phyloP scores from a whole-genome alignment of 2,888 invertebrate species.

The Brachylomia viminalis region DNA sequence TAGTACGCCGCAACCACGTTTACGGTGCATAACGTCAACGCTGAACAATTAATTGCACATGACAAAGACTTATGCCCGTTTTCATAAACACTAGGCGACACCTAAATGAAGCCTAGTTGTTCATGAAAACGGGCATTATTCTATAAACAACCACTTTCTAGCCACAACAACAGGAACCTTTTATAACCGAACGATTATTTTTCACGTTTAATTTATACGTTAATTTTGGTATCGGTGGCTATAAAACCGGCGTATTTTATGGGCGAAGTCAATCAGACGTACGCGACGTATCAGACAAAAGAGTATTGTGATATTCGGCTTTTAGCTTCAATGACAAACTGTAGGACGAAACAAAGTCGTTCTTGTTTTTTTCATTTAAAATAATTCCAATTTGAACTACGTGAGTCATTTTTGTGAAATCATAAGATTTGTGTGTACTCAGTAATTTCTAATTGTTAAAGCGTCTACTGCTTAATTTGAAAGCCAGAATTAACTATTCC shows the following conservation, averaged over 20 bases:
- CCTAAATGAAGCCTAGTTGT: no score
- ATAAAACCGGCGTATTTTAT: conserved; percentile 20
- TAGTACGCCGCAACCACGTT: not conserved
- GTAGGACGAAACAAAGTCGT: conserved; percentile 47
- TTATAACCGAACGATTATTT: not conserved
- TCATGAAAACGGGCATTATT: no score
- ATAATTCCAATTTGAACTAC: conserved; percentile 29
- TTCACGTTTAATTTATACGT: conserved; percentile 17
- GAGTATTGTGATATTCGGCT: conserved; percentile 35
- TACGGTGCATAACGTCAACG: no score
- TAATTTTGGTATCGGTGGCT: conserved; percentile 11
- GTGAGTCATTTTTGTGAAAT: conserved; percentile 16
- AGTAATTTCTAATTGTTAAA: conserved; percentile 8
- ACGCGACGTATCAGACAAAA: conserved; percentile 40
- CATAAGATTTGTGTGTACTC: not conserved
- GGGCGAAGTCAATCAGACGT: conserved; percentile 22
- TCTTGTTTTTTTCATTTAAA: conserved; percentile 44
- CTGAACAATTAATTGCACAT: no score
- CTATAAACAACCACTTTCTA: conserved; percentile 2
- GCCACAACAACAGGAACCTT: conserved; percentile 8
- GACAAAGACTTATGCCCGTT: not conserved
- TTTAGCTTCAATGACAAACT: conserved; percentile 49
- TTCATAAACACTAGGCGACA: not conserved
- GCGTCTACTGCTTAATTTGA: not conserved
- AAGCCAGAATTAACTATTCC: not conserved